Evolutionary conservation across 2,113 vertebrate genomes (phyloP), one percentile per base, ranked within the genome.

Genomic region (Syrmaticus mikado): DNA sequence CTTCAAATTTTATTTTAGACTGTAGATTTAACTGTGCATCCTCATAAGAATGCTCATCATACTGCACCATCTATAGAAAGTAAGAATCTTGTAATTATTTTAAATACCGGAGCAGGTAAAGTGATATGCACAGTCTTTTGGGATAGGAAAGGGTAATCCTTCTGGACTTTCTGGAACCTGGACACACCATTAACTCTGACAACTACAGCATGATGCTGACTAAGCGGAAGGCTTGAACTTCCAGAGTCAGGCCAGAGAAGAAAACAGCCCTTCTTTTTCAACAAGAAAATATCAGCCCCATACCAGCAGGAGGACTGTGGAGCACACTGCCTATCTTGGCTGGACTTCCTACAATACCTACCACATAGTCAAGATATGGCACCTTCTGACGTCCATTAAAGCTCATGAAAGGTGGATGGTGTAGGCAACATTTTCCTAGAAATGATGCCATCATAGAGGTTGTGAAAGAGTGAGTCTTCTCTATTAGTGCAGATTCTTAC

Each of bases 11-110:
- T 36, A 55, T 53, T 78, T 86, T 72, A 34, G 22, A 53, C 20
- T 36, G 6, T 8, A 71, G 15, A 65, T 0, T 76, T 72, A 72
- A 2, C 20, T 53, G 4, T 45, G 72, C 0, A 21, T 2, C 2
- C 0, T 2, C 53, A 13, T 43, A 65, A 76, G 8, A 5, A 5
- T 45, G 3, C 21, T 46, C 76, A 32, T 7, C 3, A 72, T 81
- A 64, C 19, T 20, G 1, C 55, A 68, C 14, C 15, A 36, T 38
- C 46, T 50, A 72, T 18, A 62, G 5, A 71, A 85, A 76, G 2
- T 17, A 52, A 36, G 13, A 41, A 8, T 34, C 77, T 90, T 89
- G 74, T 48, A 53, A 6, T 60, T 60, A 87, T 61, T 32, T 79
- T 57, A 62, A 78, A 65, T 13, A 36, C 2, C 3, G 40, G 12